These are phyloP conservation scores for Entelurus aequoreus DNA, from an alignment of 2,113 vertebrate genomes.

Conservation along the genomic window DNA sequence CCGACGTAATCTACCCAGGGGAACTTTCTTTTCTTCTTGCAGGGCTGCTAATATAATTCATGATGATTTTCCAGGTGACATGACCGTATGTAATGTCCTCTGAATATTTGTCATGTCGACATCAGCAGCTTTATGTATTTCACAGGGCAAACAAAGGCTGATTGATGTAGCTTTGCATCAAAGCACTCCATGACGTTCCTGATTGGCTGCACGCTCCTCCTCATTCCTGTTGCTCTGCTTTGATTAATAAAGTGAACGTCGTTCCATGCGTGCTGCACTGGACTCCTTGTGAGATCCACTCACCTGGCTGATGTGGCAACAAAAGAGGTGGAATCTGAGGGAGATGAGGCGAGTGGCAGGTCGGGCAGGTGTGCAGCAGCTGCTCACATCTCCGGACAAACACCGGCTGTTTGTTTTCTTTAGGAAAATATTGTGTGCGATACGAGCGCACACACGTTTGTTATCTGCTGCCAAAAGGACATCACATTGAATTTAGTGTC, in stretches of 20 bases:
- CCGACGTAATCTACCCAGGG: conserved; percentile 28
- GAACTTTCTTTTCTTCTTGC: conserved; percentile 38
- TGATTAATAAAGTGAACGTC: conserved; percentile 37
- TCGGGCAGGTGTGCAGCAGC: conserved; percentile 76
- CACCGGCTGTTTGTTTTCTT: conserved; percentile 74
- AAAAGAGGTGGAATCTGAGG: conserved; percentile 50
- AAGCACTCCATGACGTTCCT: background rate
- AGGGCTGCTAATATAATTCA: conserved; percentile 46
- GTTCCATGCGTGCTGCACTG: conserved; percentile 55
- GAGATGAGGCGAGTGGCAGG: conserved; percentile 39
- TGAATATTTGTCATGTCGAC: conserved; percentile 35
- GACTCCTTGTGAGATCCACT: conserved; percentile 14
- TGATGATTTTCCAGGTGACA: conserved; percentile 29
- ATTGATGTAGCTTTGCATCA: conserved; percentile 9
- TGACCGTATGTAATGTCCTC: conserved; percentile 23
- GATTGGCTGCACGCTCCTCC: background rate
- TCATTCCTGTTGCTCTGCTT: conserved; percentile 14
- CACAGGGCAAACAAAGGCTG: background rate
- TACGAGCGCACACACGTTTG: conserved; percentile 53
- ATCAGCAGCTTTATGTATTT: conserved; percentile 7
- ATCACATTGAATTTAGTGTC: conserved; percentile 41
- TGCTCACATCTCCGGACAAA: conserved; percentile 73
- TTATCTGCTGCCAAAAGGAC: conserved; percentile 47
- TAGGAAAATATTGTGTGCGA: conserved; percentile 63
- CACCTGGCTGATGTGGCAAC: conserved; percentile 56